Evolutionary conservation across 2,888 invertebrate species (phyloP), one percentile per base, ranked within the genome.

Genomic region (Drosophila imparisetae): DNA sequence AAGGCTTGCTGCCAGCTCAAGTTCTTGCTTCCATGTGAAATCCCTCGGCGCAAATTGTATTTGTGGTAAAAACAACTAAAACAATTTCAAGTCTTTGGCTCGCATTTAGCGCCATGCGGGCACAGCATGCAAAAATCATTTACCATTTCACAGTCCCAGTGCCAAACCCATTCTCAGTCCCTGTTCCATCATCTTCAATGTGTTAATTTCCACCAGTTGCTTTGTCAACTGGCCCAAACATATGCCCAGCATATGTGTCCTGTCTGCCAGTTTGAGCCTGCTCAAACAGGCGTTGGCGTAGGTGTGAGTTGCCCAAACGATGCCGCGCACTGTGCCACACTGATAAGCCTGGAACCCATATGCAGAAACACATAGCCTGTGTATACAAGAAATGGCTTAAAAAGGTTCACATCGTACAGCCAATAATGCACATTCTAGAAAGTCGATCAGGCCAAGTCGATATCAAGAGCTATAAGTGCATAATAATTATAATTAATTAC

Each of bases 71-170:
- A 38, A 50, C 60, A 55, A 48, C 49, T 34, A n/a, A 71, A 55
- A 49, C 40, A 34, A 40, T 70, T 75, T 34, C n/a, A 15, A 18
- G 34, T 59, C 66, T 75, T 58, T 72, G 65, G 57, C 45, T 58
- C n/a, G n/a, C 48, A 66, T 75, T 78, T 85, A 87, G 90, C 82
- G 86, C 86, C 90, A 85, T 89, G 72, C 84, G 86, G 82, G 59
- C 72, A 50, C 85, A 89, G 89, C 87, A 84, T 81, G 89, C 79
- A 66, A 75, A 81, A 67, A 63, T 62, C 65, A 59, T 45, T 53
- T 38, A 53, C 29, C 48, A 50, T 29, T 34, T 27, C 57, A 62
- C 62, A 42, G n/a, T 29, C 50, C 18, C 45, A 24, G 36, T 53
- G 32, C 63, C 60, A 62, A 52, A 38, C 60, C 48, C 55, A 64